Evolutionary conservation across 2,113 vertebrate genomes (phyloP).

Genomic region (Melanostigma gelatinosum): DNA sequence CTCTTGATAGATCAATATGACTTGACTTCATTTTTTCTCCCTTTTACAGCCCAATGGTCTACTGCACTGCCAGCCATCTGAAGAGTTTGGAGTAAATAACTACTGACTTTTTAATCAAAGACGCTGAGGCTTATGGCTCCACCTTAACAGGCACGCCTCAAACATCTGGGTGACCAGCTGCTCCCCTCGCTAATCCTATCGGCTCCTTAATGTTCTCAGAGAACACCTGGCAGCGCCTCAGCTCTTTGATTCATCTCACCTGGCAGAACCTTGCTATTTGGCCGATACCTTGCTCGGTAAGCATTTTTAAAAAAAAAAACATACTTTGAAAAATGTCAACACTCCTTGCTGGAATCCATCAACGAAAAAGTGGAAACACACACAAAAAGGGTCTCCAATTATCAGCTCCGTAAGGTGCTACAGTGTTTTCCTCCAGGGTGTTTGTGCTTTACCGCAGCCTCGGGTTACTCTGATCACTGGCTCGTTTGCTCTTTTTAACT

Average conservation of each 20-base stretch:
- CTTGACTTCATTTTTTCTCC: constrained; percentile 33
- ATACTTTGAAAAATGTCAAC: too few species aligned
- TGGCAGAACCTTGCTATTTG: constrained; percentile 55
- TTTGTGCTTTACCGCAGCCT: constrained; percentile 50
- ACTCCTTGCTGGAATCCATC: too few species aligned
- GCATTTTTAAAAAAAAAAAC: constrained; percentile 35
- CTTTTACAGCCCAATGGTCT: constrained; percentile 38
- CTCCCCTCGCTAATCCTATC: constrained; percentile 67
- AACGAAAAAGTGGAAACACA: constrained; percentile 11
- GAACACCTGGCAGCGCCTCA: constrained; percentile 68
- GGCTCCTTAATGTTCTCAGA: constrained; percentile 61
- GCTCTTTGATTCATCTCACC: constrained; percentile 71
- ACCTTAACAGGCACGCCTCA: constrained; percentile 61
- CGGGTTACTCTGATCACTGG: constrained; percentile 42
- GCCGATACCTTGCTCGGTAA: constrained; percentile 59
- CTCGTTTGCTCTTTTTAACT: constrained; percentile 65
- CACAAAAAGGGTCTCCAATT: neutral
- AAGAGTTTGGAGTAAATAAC: constrained; percentile 74
- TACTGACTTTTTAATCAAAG: constrained; percentile 78
- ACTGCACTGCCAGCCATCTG: constrained; percentile 46
- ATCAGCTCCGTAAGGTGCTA: constrained; percentile 19
- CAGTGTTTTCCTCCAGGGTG: constrained; percentile 29
- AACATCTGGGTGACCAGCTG: constrained; percentile 77
- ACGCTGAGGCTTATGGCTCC: constrained; percentile 56
- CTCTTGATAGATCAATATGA: constrained; percentile 38